Evolutionary conservation across 1,140 invertebrate genomes (phyloP).

Genomic region (Zaprionus vittiger): DNA sequence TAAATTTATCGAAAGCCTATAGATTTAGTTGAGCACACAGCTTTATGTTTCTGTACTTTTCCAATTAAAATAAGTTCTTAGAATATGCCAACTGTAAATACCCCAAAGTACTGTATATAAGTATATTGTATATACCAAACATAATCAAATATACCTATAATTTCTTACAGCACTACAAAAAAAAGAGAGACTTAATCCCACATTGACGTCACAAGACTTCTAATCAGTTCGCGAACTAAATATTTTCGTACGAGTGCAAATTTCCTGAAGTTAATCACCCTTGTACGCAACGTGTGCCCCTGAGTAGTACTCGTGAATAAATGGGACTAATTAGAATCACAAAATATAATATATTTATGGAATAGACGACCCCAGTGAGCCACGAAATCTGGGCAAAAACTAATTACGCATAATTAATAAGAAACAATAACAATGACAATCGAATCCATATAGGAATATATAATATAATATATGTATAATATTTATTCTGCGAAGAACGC

Average conservation of each 20-base stretch:
- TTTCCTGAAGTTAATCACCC: slow-evolving; percentile 71
- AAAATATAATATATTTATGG: slow-evolving; percentile 12
- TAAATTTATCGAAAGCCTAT: too few relatives aligned
- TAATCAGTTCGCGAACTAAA: slow-evolving; percentile 64
- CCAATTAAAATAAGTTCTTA: not conserved
- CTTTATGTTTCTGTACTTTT: too few relatives aligned
- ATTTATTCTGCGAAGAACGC: slow-evolving; percentile 12
- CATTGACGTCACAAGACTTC: slow-evolving; percentile 64
- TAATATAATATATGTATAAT: slow-evolving; percentile 15
- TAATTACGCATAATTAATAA: slow-evolving; percentile 54
- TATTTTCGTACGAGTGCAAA: slow-evolving; percentile 63
- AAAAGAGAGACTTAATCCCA: slow-evolving; percentile 9
- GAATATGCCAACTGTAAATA: not conserved
- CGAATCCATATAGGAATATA: slow-evolving; percentile 18
- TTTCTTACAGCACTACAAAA: slow-evolving; percentile 13
- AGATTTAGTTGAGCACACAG: too few relatives aligned
- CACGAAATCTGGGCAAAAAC: slow-evolving; percentile 31
- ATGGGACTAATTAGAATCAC: slow-evolving; percentile 29
- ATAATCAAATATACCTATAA: not conserved
- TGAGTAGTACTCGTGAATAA: slow-evolving; percentile 32
- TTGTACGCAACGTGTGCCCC: slow-evolving; percentile 38
- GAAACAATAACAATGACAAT: slow-evolving; percentile 32
- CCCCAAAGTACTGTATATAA: not conserved
- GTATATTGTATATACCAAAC: not conserved
- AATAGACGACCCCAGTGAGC: slow-evolving; percentile 7